Evolutionary conservation across 1,140 invertebrate genomes (phyloP), one percentile per base, ranked within the genome.

Genomic region (Bombus soroeensis): DNA sequence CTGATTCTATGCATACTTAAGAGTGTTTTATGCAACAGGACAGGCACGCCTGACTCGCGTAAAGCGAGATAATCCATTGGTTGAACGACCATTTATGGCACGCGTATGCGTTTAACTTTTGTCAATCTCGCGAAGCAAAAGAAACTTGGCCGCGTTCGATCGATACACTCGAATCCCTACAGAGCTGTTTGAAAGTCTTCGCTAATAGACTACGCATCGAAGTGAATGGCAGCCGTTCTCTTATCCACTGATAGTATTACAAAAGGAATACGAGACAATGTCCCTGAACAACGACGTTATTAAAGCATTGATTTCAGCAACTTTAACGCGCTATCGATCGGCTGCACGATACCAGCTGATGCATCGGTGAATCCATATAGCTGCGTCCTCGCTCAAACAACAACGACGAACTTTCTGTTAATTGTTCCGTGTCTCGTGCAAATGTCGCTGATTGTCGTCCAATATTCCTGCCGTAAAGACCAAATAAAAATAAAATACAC

Each of bases 1-100:
- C 70, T 87, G 86, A 73, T 64, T 74, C 82, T 84, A 79, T 84
- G 86, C 86, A 87, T 87, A 84, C 86, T 79, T 79, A 87, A 87
- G 53, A 32, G 47, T 68, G 57, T 87, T 87, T 87, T 87, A 80
- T 87, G 86, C 82, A 84, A 87, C 71, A n/a, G 22, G 41, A 34
- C 64, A 62, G 43, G 12, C 59, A 28, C 28, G 59, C 10, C 25
- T 62, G 10, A 10, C 59, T 62, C 59, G 59, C 59, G 59, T 62
- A 25, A 25, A 10, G 25, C 57, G 59, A 62, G 59, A 62, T 62
- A 62, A 62, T 62, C 59, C 59, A 62, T 28, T 25, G 10, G 64
- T 70, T 59, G 72, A 81, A 81, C 84, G 57, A 10, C 70, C 78
- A 57, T 66, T 57, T 68, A 43, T 41, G 41, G n/a, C 79, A 64